Base-by-base conservation (phyloP, 1,140 invertebrate genomes). In the Ceratoteleas bidentatus region DNA sequence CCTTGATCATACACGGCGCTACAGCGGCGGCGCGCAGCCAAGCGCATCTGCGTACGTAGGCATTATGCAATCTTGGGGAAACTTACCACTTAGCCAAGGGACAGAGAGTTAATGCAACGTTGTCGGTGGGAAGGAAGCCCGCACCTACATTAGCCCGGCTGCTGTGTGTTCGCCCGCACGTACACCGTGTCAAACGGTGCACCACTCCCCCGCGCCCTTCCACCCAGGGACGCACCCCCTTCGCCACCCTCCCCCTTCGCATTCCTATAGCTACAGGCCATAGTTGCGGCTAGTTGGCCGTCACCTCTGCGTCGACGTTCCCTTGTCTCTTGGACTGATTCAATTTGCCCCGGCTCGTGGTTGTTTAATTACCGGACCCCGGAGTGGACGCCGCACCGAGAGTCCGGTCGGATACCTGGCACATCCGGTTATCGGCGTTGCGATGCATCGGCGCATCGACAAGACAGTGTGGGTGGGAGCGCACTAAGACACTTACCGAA, bases 321-420 rank as follows among this genome's bases (percentile, higher is more conserved):
- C 90, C 90, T 91, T 89, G 89, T 91, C 90, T 91, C 88, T 90
- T 89, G 81, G 88, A 90, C 89, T 90, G 90, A 91, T 92, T 91
- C 90, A 91, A 92, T 91, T 91, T 91, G 87, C 88, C 70, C 85
- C 86, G 83, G 85, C 86, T 89, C 89, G 88, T 90, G 88, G 90
- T 89, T 90, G 90, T 91, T 91, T 91, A 91, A 91, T 91, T 91
- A 91, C 90, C 88, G 88, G 85, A 83, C 70, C 78, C 84, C 86
- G 87, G 81, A 89, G 89, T 90, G 90, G 89, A 90, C 88, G 84
- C 69, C 62, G 56, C 10, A 64, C 50, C 58, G 85, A 62, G 74
- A 65, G 83, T 82, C 83, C 83, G 82, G 69, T 85, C 83, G 80
- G 81, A 86, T 85, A 87, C 81, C 84, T 85, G 79, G 76, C 75